Conservation (phyloP, 2,888 invertebrate genomes). For the Acleris laterana region DNA sequence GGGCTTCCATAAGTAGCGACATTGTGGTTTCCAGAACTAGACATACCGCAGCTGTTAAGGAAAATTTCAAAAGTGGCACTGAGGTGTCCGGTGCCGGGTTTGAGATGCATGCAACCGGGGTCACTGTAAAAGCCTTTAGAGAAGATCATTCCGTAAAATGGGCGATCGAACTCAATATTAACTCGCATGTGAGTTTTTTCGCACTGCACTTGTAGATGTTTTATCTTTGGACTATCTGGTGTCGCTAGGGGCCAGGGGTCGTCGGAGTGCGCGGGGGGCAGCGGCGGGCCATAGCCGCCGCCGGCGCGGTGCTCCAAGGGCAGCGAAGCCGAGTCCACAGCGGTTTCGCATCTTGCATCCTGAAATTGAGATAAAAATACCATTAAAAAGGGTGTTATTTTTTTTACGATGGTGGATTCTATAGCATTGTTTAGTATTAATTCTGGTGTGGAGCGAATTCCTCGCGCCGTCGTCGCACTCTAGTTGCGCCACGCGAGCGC, state of each 20-base stretch:
- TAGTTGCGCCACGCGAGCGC: conserved; percentile 70
- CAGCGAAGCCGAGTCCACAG: conserved; percentile 91
- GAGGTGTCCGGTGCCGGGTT: conserved; percentile 95
- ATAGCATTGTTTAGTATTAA: conserved; percentile 47
- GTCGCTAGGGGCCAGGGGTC: conserved; percentile 95
- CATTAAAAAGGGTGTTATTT: background rate
- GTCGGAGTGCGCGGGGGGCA: conserved; percentile 85
- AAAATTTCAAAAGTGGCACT: conserved; percentile 97
- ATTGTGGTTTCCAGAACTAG: conserved; percentile 95
- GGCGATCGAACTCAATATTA: conserved; percentile 96
- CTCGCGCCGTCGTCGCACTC: conserved; percentile 70
- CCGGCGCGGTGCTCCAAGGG: conserved; percentile 92
- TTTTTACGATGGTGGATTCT: conserved; percentile 4
- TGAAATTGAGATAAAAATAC: conserved; percentile 71
- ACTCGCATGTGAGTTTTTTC: conserved; percentile 98
- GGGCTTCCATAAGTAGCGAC: conserved; percentile 93
- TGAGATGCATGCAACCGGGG: conserved; percentile 94
- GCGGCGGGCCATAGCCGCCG: conserved; percentile 90
- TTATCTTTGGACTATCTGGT: conserved; percentile 96
- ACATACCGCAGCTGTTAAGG: conserved; percentile 96
- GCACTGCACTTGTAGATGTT: conserved; percentile 96
- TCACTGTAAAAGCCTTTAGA: conserved; percentile 97
- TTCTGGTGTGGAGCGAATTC: conserved; percentile 56
- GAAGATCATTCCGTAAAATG: conserved; percentile 98
- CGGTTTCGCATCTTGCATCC: conserved; percentile 91